phyloP scores from a whole-genome alignment of 2,888 invertebrate genomes.

The Epinotia demarniana region DNA sequence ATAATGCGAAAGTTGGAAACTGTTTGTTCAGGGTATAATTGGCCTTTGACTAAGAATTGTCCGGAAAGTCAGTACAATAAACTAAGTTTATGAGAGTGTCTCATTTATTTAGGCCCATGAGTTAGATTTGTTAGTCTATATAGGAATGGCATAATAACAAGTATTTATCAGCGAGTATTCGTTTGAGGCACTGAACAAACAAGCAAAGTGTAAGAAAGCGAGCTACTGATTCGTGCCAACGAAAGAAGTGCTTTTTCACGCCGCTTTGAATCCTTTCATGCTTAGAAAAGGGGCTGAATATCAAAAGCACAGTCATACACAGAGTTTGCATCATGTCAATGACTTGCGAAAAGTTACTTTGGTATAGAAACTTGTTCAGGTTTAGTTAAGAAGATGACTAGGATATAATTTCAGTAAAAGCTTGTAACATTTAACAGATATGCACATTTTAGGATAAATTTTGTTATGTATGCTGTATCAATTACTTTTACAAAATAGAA shows the following conservation, averaged over 20 bases:
- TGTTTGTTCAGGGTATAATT: conserved; percentile 36
- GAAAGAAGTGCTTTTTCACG: conserved; percentile 44
- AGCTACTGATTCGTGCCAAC: conserved; percentile 32
- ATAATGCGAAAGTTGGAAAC: conserved; percentile 44
- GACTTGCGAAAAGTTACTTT: conserved; percentile 38
- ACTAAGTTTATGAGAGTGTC: conserved; percentile 20
- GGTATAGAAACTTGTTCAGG: conserved; percentile 20
- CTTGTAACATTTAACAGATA: background rate
- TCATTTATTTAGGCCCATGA: background rate
- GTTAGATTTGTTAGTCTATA: background rate
- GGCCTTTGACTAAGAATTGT: conserved; percentile 21
- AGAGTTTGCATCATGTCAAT: conserved; percentile 37
- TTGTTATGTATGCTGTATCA: too few relatives aligned
- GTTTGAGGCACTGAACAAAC: conserved; percentile 19
- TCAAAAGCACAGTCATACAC: conserved; percentile 41
- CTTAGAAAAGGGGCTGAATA: conserved; percentile 36
- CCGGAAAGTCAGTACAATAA: conserved; percentile 22
- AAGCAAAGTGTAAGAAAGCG: conserved; percentile 24
- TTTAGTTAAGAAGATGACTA: conserved; percentile 10
- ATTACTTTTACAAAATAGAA: too few relatives aligned
- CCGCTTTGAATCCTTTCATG: conserved; percentile 43
- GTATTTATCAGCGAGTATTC: conserved; percentile 8
- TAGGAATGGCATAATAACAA: background rate
- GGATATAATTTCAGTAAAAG: background rate
- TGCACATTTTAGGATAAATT: background rate